phyloP scores from a whole-genome alignment of 2,888 invertebrate genomes.

The Dolichomitus sp. region DNA sequence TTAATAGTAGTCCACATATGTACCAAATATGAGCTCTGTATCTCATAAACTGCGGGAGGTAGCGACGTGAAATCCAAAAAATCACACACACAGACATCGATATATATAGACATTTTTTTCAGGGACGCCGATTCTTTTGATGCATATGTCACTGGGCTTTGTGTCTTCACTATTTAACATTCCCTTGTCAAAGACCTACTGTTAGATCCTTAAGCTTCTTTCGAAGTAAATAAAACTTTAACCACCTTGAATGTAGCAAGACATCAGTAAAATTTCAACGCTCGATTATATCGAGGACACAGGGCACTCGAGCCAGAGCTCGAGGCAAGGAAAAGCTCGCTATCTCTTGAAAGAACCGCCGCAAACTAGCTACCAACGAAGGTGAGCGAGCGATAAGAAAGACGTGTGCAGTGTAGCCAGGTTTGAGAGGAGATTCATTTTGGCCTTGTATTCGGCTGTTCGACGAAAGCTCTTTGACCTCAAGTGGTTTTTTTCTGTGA shows the following conservation, averaged over 20 bases:
- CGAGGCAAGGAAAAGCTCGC: slow-evolving; percentile 36
- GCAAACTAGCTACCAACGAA: slow-evolving; percentile 44
- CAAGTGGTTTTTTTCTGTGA: slow-evolving; percentile 17
- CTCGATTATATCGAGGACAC: slow-evolving; percentile 40
- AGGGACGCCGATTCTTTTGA: slow-evolving; percentile 15
- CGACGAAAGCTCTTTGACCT: slow-evolving; percentile 6
- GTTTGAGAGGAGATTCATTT: slow-evolving; percentile 45
- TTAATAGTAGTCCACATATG: too few species aligned
- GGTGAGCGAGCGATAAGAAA: slow-evolving; percentile 59
- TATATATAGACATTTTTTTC: not conserved
- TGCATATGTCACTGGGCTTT: slow-evolving; percentile 4
- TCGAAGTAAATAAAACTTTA: slow-evolving; percentile 1
- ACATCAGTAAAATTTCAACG: slow-evolving; percentile 27
- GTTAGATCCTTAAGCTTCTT: not conserved
- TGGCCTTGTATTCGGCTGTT: not conserved
- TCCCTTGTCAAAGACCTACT: not conserved
- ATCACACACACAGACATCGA: too few species aligned
- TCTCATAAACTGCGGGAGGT: too few species aligned
- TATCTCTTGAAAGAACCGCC: slow-evolving; percentile 39
- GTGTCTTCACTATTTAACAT: not conserved
- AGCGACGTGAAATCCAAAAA: too few species aligned
- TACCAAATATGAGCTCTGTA: too few species aligned
- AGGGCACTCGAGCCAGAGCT: not conserved
- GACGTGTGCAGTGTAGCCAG: not conserved
- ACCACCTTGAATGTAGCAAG: slow-evolving; percentile 20